Evolutionary conservation across 2,888 invertebrate species (phyloP), one percentile per base, ranked within the genome.

Genomic region (Molanna angustata): DNA sequence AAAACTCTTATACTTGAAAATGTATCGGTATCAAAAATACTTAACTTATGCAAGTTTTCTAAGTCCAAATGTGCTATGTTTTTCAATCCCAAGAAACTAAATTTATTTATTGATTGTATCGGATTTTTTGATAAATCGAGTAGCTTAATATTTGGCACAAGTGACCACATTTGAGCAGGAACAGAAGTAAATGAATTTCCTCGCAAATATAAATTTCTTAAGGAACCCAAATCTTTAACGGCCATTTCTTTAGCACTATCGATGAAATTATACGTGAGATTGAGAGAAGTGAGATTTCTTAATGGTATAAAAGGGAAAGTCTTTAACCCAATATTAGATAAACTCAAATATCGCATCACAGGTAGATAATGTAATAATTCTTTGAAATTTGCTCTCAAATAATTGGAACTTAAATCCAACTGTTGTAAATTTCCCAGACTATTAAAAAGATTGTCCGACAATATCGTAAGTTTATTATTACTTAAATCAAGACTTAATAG

Each of bases 381-480:
- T 66, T 90, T 90, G 67, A 90, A 85, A 74, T 90, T 90, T 57
- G 92, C 89, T 62, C 90, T 85, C 57, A 93, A 74, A 27, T 84
- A 82, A 73, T 93, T 93, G 61, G 81, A 83, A 61, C 90, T 87
- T 44, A 94, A 76, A 71, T 93, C 90, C 63, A 94, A 75, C 63
- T 84, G 83, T 61, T 92, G 83, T 57, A 92, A 73, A 61, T 86
- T 85, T 39, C 86, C 85, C 49, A 93, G 78, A 65, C 89, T 88
- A 18, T 87, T 87, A 69, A 94, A 93, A 16, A 91, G 90, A 68
- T 91, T 92, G 71, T 93, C 93, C 2, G 92, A 91, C 59, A 94
- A 71, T 58, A 92, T 88, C 14, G 88, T 88, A 56, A 93, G 77
- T 64, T 87, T 85, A 72, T 94, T 94, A 64, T 82, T 80, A 40